Evolutionary conservation across 2,888 invertebrate species (phyloP).

Genomic region (Acronicta aceris): DNA sequence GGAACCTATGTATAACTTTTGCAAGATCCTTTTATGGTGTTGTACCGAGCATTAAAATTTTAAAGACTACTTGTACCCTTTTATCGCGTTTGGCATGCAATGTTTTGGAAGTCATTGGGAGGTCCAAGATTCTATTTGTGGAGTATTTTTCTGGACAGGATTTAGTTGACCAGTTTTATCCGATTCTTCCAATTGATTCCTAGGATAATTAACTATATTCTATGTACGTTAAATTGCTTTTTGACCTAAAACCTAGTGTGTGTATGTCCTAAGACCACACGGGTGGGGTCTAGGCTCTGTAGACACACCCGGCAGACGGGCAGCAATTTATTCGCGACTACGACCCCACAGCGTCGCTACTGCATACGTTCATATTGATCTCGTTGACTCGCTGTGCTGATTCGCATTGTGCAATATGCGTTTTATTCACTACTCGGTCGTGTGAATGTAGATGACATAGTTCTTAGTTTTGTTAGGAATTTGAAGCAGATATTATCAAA

Average conservation of each 20-base stretch:
- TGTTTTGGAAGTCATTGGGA: too few species aligned
- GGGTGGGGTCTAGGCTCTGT: conserved; percentile 48
- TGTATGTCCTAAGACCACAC: conserved; percentile 47
- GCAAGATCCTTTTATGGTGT: conserved; percentile 12
- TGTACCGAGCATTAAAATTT: conserved; percentile 30
- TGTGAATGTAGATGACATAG: conserved; percentile 18
- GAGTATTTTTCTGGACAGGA: too few species aligned
- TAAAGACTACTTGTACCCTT: not conserved
- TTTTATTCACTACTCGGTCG: conserved; percentile 28
- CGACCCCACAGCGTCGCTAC: conserved; percentile 55
- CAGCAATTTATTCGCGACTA: conserved; percentile 61
- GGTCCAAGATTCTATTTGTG: too few species aligned
- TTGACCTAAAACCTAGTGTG: conserved; percentile 20
- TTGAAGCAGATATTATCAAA: too few species aligned
- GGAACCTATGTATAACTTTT: conserved; percentile 10
- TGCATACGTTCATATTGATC: conserved; percentile 63
- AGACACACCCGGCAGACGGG: conserved; percentile 49
- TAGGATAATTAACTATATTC: too few species aligned
- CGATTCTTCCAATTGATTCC: too few species aligned
- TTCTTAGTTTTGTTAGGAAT: not conserved
- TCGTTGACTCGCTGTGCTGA: conserved; percentile 45
- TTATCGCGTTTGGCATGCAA: not conserved
- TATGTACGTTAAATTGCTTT: too few species aligned
- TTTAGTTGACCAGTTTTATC: too few species aligned
- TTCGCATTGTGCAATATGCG: conserved; percentile 29